Conservation (phyloP, 2,888 invertebrate genomes). For the Syrphus vitripennis region DNA sequence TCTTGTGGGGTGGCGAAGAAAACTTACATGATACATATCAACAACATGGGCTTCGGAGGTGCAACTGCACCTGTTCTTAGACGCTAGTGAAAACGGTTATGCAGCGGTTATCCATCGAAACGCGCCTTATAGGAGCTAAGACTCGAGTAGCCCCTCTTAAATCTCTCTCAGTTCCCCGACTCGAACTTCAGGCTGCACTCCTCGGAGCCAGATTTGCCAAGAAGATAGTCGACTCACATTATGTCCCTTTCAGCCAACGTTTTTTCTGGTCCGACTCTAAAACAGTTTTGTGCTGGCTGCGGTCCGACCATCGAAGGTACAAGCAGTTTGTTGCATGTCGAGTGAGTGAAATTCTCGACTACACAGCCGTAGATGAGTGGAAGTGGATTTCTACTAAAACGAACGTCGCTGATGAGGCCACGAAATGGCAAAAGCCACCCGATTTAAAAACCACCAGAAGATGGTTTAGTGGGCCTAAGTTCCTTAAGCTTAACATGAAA, state of each 20-base stretch:
- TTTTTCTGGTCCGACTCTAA: constrained; percentile 72
- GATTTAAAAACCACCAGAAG: neutral
- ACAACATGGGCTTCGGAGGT: too few species aligned
- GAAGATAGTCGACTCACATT: constrained; percentile 1
- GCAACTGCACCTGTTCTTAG: too few species aligned
- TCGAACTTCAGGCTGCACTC: constrained; percentile 64
- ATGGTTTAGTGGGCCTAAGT: constrained; percentile 1
- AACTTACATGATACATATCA: constrained; percentile 67
- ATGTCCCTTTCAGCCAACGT: constrained; percentile 9
- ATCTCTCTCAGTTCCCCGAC: constrained; percentile 41
- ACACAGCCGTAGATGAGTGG: neutral
- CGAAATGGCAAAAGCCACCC: neutral
- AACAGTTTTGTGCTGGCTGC: constrained; percentile 70
- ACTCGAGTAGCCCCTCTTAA: constrained; percentile 73
- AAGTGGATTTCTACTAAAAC: neutral
- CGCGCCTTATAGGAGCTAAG: too few species aligned
- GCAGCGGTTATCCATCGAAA: constrained; percentile 66
- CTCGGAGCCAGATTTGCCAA: constrained; percentile 40
- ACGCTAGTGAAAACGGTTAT: constrained; percentile 55
- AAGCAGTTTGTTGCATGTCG: too few species aligned
- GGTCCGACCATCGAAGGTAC: constrained; percentile 62
- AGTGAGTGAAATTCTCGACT: constrained; percentile 18
- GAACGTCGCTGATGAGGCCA: constrained; percentile 21
- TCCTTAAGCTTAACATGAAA: neutral
- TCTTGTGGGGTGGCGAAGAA: constrained; percentile 74